Base-by-base conservation (phyloP, 2,888 invertebrate species). In the Aporophyla nigra region DNA sequence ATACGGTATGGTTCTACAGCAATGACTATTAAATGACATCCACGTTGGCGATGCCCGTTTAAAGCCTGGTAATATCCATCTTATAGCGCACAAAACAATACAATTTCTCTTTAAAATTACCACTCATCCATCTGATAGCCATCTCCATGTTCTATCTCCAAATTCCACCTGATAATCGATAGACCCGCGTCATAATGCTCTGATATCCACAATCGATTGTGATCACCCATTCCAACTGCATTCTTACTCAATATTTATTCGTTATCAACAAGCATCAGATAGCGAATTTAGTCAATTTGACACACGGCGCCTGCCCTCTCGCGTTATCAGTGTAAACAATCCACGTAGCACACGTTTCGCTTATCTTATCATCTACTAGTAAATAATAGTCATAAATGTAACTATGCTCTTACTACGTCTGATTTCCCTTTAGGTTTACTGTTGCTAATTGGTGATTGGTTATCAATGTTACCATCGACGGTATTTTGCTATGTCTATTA, bases 281-380 rank as follows among this genome's bases (percentile, higher is more conserved):
- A 14, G 74, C 80, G 14, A 53, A 59, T 69, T 49, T 58, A 49
- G 53, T 40, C 19, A 27, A 46, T 10, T 21, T 27, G 33, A 61
- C 58, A 56, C 12, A 53, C 5, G 78, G 71, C 62, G 74, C 62
- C 69, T 40, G 65, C 46, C 70, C 68, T 71, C 68, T 54, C 21
- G 16, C 21, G n/a, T 10, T 84, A 82, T 82, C 82, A 43, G 27
- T 24, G 27, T 69, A 80, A 77, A 83, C 65, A 82, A 9, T 24
- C 33, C 43, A 66, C 67, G 67, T 67, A 58, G 58, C 63, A 53
- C 80, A 82, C 70, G 82, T 84, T 79, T 65, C 6, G 12, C 14
- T 84, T 53, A 80, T 68, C 82, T 84, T 84, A 84, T 82, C 81
- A 10, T 51, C 0, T 16, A 43, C 43, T 61, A 19, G n/a, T 16